Evolutionary conservation across 1,140 invertebrate genomes (phyloP), one percentile per base, ranked within the genome.

Genomic region (Holotrichia oblita): DNA sequence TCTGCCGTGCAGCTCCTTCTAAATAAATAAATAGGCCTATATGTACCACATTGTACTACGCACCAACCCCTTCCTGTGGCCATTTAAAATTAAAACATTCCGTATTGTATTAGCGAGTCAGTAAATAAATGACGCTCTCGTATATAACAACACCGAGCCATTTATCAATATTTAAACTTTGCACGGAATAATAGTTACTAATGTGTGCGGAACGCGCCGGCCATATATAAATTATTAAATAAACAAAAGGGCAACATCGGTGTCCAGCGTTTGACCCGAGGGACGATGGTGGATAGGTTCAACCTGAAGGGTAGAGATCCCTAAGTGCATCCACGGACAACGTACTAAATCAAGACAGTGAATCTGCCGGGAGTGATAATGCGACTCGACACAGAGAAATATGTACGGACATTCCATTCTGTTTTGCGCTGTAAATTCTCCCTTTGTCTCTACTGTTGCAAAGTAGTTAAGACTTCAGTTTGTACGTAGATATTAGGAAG

Each of bases 331-430:
- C 73, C 41, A 44, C 40, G 73, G 73, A 74, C 73, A 80, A 79
- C 77, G 48, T 77, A 77, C 64, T 82, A 82, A 82, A 82, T 82
- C 81, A 82, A 80, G 78, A 81, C 74, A 77, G 42, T 79, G 79
- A 82, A 82, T 81, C 81, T 82, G 79, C 76, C 69, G 81, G 81
- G 81, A 82, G 81, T 82, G 80, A 82, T 82, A 82, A 82, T 80
- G 75, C 79, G 73, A 82, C 74, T 76, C 64, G 79, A 82, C 81
- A 82, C 78, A 44, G 80, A 82, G 80, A 82, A 81, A 82, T 82
- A 82, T 81, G 81, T 82, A 82, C 79, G 78, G 75, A 73, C 77
- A 79, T 81, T 77, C 76, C 80, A 73, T 69, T 78, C 77, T 80
- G 75, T 80, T 80, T 80, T 78, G 77, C 77, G 59, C 77, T 78